Percentiles rank a stretch among this genome's conserved stretches.
Evolutionary conservation across 2,797 vertebrate species (phyloP).

Genomic region (Clarias platycephalus): DNA sequence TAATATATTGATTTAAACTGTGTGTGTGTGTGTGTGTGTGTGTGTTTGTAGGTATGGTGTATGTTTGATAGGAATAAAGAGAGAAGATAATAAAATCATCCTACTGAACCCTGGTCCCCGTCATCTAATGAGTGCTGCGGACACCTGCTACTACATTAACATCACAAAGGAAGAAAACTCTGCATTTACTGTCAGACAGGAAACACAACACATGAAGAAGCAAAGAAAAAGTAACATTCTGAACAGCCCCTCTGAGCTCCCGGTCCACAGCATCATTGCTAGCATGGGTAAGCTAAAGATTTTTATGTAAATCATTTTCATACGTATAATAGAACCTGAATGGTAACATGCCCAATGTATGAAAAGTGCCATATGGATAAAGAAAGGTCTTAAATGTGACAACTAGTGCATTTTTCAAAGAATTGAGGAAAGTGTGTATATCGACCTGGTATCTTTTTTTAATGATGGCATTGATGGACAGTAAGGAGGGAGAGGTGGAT

Average conservation of each 20-base stretch:
- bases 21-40: neutral
- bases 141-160: conserved; percentile 98
- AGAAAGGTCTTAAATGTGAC: neutral
- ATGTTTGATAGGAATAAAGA: conserved; percentile 85
- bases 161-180: conserved; percentile 99
- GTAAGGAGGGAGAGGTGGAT: too few species aligned
- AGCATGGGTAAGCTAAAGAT: conserved; percentile 85
- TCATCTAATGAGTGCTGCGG: conserved; percentile 84
- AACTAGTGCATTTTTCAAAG: neutral
- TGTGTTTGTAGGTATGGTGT: conserved; percentile 78
- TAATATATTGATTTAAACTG: too few species aligned
- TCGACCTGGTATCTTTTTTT: neutral
- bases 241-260: conserved; percentile 83
- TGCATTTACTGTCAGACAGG: conserved; percentile 91
- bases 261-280: conserved; percentile 92
- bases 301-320: neutral
- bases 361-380: neutral
- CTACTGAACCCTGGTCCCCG: conserved; percentile 80
- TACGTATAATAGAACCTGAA: neutral
- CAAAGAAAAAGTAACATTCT: conserved; percentile 65
- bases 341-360: neutral
- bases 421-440: neutral
- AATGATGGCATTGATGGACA: too few species aligned
- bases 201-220: conserved; percentile 78
- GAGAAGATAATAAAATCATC: conserved; percentile 86